Conservation (phyloP, 1,140 invertebrate genomes). For the Sitophilus oryzae region DNA sequence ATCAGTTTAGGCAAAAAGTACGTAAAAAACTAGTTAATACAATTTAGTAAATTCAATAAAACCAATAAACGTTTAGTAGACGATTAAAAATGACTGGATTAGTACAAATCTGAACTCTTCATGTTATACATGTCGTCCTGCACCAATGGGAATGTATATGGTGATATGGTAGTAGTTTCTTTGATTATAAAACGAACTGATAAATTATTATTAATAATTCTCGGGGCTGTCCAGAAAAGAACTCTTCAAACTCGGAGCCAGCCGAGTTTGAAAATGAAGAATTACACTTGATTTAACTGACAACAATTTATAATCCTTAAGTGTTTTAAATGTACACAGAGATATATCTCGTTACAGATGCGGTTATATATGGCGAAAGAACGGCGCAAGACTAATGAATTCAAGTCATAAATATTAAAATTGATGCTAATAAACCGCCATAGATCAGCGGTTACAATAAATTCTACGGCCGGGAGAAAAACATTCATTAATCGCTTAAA, state of each 20-base stretch:
- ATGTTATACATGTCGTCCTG: background rate
- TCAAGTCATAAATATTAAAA: conserved; percentile 16
- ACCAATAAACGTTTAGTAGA: background rate
- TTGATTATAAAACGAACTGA: background rate
- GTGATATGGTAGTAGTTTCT: background rate
- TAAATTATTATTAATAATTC: too few species aligned
- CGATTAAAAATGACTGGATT: background rate
- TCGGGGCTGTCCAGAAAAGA: background rate
- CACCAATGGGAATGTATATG: background rate
- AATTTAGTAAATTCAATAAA: background rate
- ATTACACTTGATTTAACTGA: background rate
- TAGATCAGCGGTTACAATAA: background rate
- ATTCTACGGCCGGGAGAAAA: background rate
- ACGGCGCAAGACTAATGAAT: conserved; percentile 13
- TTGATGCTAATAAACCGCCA: background rate
- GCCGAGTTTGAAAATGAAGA: background rate
- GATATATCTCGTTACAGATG: conserved; percentile 11
- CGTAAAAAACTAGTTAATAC: background rate
- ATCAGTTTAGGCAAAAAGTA: too few species aligned
- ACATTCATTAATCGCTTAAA: background rate
- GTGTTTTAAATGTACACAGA: conserved; percentile 3
- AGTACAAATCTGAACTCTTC: background rate
- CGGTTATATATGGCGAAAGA: conserved; percentile 11
- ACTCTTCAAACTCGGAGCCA: too few species aligned
- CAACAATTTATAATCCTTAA: conserved; percentile 10